phyloP scores from a whole-genome alignment of 30 jellyfish, hydroid and myxozoan species.

The Sanderia malayensis region DNA sequence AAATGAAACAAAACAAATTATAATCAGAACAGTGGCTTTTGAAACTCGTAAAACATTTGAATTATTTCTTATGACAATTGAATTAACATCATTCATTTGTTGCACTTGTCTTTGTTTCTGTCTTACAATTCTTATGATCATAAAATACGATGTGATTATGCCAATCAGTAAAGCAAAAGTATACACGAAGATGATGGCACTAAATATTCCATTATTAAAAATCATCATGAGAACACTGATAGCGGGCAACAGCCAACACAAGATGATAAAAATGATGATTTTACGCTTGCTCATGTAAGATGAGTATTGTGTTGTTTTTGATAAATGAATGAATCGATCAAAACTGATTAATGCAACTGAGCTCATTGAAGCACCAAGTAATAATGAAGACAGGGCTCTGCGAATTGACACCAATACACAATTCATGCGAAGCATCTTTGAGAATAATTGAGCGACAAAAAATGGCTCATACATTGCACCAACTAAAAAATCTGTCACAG shows the following conservation, averaged over 20 bases:
- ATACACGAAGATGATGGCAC: conserved; percentile 44
- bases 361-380: conserved; percentile 68
- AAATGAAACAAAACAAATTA: conserved; percentile 24
- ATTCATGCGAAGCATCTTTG: conserved; percentile 3
- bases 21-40: conserved; percentile 21
- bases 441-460: conserved; percentile 27
- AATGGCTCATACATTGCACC: conserved; percentile 52
- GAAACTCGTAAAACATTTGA: conserved; percentile 36
- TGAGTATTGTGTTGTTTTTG: conserved; percentile 50
- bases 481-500: conserved; percentile 52
- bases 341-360: conserved; percentile 68
- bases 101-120: conserved; percentile 32
- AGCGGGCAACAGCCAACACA: conserved; percentile 61
- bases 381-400: conserved; percentile 31
- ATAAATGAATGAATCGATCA: conserved; percentile 63
- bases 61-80: neutral
- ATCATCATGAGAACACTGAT: conserved; percentile 19
- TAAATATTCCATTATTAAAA: conserved; percentile 28
- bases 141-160: conserved; percentile 41
- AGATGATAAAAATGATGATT: conserved; percentile 8
- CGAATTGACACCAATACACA: conserved; percentile 43
- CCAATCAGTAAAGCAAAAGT: conserved; percentile 30
- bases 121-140: conserved; percentile 37
- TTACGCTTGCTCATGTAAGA: conserved; percentile 51
- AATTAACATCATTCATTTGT: neutral